Conservation (phyloP, 2,888 invertebrate genomes). For the Melieria crassipennis region DNA sequence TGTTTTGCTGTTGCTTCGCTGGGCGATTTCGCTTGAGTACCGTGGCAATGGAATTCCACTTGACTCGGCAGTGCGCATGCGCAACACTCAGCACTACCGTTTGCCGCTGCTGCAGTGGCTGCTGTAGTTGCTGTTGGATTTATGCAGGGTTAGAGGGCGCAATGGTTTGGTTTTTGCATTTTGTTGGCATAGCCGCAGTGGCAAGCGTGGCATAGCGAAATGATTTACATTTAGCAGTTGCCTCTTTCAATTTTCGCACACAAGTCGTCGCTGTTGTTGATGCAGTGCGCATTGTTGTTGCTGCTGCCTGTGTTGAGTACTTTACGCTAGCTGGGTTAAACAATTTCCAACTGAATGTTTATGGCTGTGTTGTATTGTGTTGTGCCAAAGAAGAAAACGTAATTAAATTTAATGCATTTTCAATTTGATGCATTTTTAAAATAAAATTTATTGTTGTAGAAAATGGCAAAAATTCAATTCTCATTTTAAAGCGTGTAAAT, state of each 20-base stretch:
- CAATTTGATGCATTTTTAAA: conserved; percentile 48
- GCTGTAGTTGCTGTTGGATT: conserved; percentile 41
- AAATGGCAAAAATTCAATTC: background rate
- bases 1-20: conserved; percentile 41
- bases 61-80: conserved; percentile 42
- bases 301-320: background rate
- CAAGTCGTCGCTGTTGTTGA: conserved; percentile 22
- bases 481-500: too few species aligned
- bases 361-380: conserved; percentile 20
- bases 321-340: conserved; percentile 11
- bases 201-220: conserved; percentile 57
- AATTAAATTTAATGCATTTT: conserved; percentile 52
- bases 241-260: conserved; percentile 8
- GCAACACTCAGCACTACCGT: background rate
- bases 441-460: conserved; percentile 33
- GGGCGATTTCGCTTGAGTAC: conserved; percentile 21
- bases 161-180: conserved; percentile 31
- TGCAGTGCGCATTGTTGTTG: conserved; percentile 1
- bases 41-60: conserved; percentile 58
- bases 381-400: conserved; percentile 40
- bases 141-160: conserved; percentile 61
- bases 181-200: conserved; percentile 37
- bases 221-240: conserved; percentile 57
- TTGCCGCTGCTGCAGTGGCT: conserved; percentile 32
- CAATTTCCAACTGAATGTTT: conserved; percentile 33